A percentile compares a stretch with the other conserved stretches of the same genome.
Evolutionary conservation across 1,140 invertebrate genomes (phyloP).

Genomic region (Dreissena polymorpha): DNA sequence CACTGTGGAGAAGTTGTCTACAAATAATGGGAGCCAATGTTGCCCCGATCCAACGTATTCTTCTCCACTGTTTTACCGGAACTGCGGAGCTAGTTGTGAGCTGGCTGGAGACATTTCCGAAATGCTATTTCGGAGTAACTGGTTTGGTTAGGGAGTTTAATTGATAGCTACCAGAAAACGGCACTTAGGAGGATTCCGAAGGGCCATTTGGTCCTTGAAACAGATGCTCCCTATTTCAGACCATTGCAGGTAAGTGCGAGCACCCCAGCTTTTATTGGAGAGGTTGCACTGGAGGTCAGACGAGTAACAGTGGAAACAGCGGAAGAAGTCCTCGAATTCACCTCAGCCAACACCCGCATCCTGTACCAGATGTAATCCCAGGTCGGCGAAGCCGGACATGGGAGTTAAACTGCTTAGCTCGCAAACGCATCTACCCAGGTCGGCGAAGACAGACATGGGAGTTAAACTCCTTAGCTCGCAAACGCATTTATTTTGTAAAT

Average conservation of each 20-base stretch:
- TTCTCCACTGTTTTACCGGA: constrained; percentile 25
- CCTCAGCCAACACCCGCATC: too few relatives aligned
- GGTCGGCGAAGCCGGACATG: too few relatives aligned
- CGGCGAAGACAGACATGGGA: too few relatives aligned
- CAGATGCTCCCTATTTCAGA: constrained; percentile 17
- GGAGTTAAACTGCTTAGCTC: too few relatives aligned
- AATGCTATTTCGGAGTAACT: constrained; percentile 21
- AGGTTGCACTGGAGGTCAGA: too few relatives aligned
- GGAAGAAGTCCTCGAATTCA: too few relatives aligned
- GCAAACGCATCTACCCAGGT: too few relatives aligned
- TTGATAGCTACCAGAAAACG: constrained; percentile 20
- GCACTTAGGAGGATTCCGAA: background rate
- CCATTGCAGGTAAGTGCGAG: background rate
- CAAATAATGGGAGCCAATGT: constrained; percentile 19
- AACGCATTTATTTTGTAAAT: too few relatives aligned
- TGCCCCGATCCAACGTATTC: constrained; percentile 15
- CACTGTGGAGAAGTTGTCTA: constrained; percentile 21
- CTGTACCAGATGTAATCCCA: too few relatives aligned
- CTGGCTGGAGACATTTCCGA: constrained; percentile 20
- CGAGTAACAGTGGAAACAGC: too few relatives aligned
- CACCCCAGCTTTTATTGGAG: constrained; percentile 14
- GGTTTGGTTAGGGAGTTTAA: background rate
- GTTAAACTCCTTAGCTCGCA: too few relatives aligned
- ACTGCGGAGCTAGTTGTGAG: constrained; percentile 15
- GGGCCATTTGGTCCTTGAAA: constrained; percentile 9